Evolutionary conservation across 2,797 vertebrate species (phyloP).

Genomic region (Sebastes hubbsi): DNA sequence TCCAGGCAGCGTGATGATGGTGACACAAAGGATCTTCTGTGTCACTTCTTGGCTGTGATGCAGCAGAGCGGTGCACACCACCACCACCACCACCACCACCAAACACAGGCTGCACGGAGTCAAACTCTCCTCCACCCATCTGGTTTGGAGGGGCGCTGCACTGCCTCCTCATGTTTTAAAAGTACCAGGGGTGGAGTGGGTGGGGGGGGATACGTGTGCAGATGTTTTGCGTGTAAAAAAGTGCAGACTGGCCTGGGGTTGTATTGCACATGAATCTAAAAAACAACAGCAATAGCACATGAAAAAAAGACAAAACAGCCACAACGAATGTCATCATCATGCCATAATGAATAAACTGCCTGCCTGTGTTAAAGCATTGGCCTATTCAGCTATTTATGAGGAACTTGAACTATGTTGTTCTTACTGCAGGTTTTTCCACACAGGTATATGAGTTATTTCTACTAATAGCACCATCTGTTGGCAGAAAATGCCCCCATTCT

Average conservation of each 20-base stretch:
- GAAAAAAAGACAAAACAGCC: background rate
- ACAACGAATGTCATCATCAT: background rate
- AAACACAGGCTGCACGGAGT: constrained; percentile 44
- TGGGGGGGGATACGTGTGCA: background rate
- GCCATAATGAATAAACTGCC: background rate
- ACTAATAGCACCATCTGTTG: constrained; percentile 74
- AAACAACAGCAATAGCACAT: background rate
- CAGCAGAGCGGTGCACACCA: constrained; percentile 52
- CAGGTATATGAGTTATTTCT: constrained; percentile 33
- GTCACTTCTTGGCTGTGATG: constrained; percentile 71
- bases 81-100: background rate
- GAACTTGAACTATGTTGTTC: background rate
- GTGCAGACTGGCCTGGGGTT: background rate
- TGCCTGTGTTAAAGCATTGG: background rate
- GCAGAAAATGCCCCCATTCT: constrained; percentile 58
- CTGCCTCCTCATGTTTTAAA: constrained; percentile 40
- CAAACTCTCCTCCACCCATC: constrained; percentile 54
- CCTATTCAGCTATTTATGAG: constrained; percentile 10
- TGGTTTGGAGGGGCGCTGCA: constrained; percentile 46
- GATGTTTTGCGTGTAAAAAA: background rate
- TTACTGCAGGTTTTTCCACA: constrained; percentile 35
- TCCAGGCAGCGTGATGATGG: constrained; percentile 68
- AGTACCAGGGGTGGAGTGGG: background rate
- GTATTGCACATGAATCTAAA: background rate
- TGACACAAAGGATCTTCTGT: constrained; percentile 79